Evolutionary conservation across 1,140 invertebrate species (phyloP).

Genomic region (Caenorhabditis briggsae): DNA sequence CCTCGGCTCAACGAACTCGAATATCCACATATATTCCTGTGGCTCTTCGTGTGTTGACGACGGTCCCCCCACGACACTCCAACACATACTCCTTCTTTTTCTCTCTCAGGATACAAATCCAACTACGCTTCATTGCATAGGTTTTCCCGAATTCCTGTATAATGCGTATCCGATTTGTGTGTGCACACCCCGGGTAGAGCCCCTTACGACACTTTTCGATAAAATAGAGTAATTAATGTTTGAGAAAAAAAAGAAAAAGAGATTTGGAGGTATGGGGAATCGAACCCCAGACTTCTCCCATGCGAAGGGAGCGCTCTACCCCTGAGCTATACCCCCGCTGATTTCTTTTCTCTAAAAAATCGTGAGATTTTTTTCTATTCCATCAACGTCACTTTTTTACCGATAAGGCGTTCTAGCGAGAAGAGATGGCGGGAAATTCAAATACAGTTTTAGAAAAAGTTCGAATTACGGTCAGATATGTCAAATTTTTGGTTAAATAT

Average conservation of each 20-base stretch:
- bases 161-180: constrained; percentile 43
- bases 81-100: background rate
- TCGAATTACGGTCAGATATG: too few relatives aligned
- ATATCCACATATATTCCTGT: too few relatives aligned
- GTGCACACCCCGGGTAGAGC: background rate
- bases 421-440: too few relatives aligned
- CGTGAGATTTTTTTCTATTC: background rate
- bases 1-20: background rate
- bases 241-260: background rate
- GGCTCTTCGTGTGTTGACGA: too few relatives aligned
- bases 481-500: too few relatives aligned
- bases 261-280: constrained; percentile 70
- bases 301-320: constrained; percentile 73
- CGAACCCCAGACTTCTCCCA: constrained; percentile 72
- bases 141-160: constrained; percentile 40
- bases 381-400: background rate
- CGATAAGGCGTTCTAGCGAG: too few relatives aligned
- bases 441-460: too few relatives aligned
- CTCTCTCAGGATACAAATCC: constrained; percentile 20
- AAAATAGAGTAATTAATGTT: background rate
- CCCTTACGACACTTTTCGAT: background rate
- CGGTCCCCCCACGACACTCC: background rate
- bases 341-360: background rate
- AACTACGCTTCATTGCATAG: constrained; percentile 39
- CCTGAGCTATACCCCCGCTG: constrained; percentile 71